Evolutionary conservation across 1,140 invertebrate genomes (phyloP).

Genomic region (Aphidius ervi): DNA sequence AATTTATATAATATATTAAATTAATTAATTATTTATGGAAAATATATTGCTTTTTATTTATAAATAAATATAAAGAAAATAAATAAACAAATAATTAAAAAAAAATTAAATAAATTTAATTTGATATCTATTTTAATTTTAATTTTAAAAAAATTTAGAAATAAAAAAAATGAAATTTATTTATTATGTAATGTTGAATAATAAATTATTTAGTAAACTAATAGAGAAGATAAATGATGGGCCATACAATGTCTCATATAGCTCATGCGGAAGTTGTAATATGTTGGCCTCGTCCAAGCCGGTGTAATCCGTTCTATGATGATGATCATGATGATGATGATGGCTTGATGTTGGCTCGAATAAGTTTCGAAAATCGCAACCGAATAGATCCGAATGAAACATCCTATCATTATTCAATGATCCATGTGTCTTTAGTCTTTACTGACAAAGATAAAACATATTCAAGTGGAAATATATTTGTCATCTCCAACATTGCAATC

Average conservation of each 20-base stretch:
- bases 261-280: constrained; percentile 10
- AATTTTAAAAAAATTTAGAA: too few relatives aligned
- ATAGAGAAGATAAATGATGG: constrained; percentile 8
- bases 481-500: neutral
- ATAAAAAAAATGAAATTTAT: neutral
- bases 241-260: neutral
- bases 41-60: too few relatives aligned
- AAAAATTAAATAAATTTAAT: too few relatives aligned
- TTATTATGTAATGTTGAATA: neutral
- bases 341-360: neutral
- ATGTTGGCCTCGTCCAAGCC: constrained; percentile 6
- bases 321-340: constrained; percentile 11
- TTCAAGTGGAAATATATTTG: constrained; percentile 13
- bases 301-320: constrained; percentile 15
- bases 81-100: too few relatives aligned
- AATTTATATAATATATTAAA: too few relatives aligned
- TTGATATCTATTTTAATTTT: too few relatives aligned
- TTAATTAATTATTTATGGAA: too few relatives aligned
- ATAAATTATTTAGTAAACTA: constrained; percentile 6
- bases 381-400: constrained; percentile 35
- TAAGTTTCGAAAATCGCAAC: constrained; percentile 26
- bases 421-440: constrained; percentile 34
- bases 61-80: too few relatives aligned
- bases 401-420: constrained; percentile 43
- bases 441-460: constrained; percentile 28